Base-by-base conservation (phyloP, 2,113 vertebrate species). In the Chamaea fasciata region DNA sequence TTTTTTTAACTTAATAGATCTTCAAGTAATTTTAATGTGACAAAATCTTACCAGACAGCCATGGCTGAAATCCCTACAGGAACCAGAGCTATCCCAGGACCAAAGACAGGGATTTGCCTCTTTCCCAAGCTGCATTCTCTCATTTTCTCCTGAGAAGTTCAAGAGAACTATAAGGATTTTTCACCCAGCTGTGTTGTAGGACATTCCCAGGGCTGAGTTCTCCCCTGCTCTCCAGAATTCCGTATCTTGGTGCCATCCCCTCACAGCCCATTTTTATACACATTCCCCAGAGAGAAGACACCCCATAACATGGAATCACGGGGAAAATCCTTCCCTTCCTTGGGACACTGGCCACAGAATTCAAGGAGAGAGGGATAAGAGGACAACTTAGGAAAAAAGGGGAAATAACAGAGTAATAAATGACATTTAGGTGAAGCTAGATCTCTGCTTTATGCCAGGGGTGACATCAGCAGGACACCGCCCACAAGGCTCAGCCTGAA, bases 241-340 rank as follows among this genome's bases (percentile, higher is more conserved):
- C 11, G 0, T n/a, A 11, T 23, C 41, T 49, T 12, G 4, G 18
- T 55, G 42, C 18, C 59, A 50, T 39, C 26, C 23, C 2, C 2
- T 77, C 68, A 7, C 11, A 46, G 56, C 5, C 7, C 37, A 1
- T 63, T 80, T 76, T 27, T 14, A 18, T 9, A 13, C 2, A 16
- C 15, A 31, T 23, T 46, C 27, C 31, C 62, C 42, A 57, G 41
- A 20, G 9, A 69, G 55, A 64, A 28, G 27, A 56, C 24, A n/a
- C 6, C 26, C 16, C 30, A 20, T 3, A 41, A 68, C 0, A 0
- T n/a, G 20, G 15, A 62, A 39, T 16, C 28, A n/a, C 0, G 0
- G 30, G 24, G 14, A 13, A 89, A 82, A 76, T 31, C 14, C 27
- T 52, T 69, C 56, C 7, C 12, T 87, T 87, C 59, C 60, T 62